Evolutionary conservation across 2,797 vertebrate species (phyloP).

Genomic region (Tarsius wallacei): DNA sequence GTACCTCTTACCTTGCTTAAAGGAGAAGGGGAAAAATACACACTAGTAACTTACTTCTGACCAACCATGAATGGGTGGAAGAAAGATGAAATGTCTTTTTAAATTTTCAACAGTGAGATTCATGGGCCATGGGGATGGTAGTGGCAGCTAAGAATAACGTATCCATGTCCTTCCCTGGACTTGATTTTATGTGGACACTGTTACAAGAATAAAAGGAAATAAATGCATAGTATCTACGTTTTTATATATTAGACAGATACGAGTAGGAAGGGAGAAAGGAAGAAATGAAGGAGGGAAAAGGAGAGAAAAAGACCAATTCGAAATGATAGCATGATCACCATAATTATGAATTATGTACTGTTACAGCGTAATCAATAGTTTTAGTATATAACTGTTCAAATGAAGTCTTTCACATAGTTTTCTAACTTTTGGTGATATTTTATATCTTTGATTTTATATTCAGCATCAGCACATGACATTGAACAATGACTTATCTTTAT

Average conservation of each 20-base stretch:
- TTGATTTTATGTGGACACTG: not conserved
- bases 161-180: not conserved
- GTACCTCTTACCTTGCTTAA: not conserved
- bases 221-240: not conserved
- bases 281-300: not conserved
- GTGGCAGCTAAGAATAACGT: not conserved
- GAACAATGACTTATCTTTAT: not conserved
- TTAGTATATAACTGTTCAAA: not conserved
- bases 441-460: not conserved
- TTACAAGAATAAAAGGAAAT: constrained; percentile 30
- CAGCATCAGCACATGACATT: not conserved
- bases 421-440: constrained; percentile 11
- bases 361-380: not conserved
- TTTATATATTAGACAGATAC: not conserved
- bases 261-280: not conserved
- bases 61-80: not conserved
- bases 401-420: constrained; percentile 12
- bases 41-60: constrained; percentile 15
- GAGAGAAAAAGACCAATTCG: not conserved
- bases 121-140: not conserved
- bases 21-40: not conserved
- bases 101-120: constrained; percentile 58
- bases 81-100: constrained; percentile 12
- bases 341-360: not conserved
- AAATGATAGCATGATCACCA: not conserved